Evolutionary conservation across 2,113 vertebrate genomes (phyloP).

Genomic region (Phocoena phocoena): DNA sequence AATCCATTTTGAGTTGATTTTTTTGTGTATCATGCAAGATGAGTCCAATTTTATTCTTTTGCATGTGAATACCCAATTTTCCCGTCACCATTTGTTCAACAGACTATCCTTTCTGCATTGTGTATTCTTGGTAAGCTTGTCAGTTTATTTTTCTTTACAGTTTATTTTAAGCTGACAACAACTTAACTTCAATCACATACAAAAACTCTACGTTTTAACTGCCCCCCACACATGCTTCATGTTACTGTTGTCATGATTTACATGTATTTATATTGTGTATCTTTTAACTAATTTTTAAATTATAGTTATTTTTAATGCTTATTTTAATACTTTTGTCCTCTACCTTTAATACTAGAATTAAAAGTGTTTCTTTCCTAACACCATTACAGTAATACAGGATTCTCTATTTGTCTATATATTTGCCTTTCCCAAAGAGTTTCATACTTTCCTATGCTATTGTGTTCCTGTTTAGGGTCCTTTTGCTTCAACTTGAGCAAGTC

Average conservation of each 20-base stretch:
- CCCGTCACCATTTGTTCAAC: too few species aligned
- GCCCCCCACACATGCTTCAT: background rate
- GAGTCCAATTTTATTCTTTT: too few species aligned
- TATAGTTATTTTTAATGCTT: background rate
- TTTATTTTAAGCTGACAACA: too few species aligned
- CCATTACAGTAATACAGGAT: background rate
- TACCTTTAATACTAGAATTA: background rate
- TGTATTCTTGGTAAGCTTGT: too few species aligned
- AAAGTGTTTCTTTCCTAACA: background rate
- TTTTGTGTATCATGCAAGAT: too few species aligned
- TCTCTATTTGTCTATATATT: background rate
- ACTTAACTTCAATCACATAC: too few species aligned
- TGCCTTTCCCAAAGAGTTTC: background rate
- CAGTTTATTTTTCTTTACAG: too few species aligned
- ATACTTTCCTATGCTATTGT: background rate
- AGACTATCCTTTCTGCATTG: too few species aligned
- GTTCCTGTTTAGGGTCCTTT: background rate
- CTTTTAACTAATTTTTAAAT: background rate
- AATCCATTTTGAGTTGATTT: too few species aligned
- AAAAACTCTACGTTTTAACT: background rate
- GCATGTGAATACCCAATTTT: too few species aligned
- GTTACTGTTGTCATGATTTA: background rate
- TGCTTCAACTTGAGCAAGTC: background rate
- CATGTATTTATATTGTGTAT: background rate
- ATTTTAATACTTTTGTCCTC: background rate